phyloP scores from a whole-genome alignment of 2,888 invertebrate genomes.

The Lottia gigantea region DNA sequence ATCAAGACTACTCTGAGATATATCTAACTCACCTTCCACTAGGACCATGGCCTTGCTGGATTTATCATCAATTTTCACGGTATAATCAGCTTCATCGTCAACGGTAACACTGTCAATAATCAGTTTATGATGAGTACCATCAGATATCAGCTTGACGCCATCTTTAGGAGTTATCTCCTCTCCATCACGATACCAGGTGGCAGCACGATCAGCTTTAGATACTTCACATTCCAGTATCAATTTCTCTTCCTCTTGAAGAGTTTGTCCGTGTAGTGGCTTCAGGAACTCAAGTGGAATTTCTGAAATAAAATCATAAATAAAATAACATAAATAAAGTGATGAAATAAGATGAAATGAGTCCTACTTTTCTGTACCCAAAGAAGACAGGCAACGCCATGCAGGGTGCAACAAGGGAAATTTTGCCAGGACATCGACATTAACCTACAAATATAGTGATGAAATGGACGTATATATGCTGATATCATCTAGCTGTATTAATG shows the following conservation, averaged over 20 bases:
- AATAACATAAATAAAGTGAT: no score
- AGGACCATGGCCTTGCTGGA: slow-evolving; percentile 40
- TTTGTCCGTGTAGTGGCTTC: slow-evolving; percentile 39
- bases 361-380: no score
- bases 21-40: slow-evolving; percentile 40
- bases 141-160: slow-evolving; percentile 82
- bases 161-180: slow-evolving; percentile 87
- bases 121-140: slow-evolving; percentile 71
- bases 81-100: slow-evolving; percentile 57
- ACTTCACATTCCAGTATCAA: slow-evolving; percentile 90
- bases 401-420: no score
- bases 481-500: no score
- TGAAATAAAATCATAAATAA: slow-evolving; percentile 23
- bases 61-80: slow-evolving; percentile 45
- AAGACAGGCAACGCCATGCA: no score
- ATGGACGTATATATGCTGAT: no score
- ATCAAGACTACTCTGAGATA: not conserved
- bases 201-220: slow-evolving; percentile 93
- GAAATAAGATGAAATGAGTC: not conserved
- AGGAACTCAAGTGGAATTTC: slow-evolving; percentile 48
- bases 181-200: slow-evolving; percentile 84
- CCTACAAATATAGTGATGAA: no score
- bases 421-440: no score
- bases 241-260: slow-evolving; percentile 39
- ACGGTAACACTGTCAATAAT: slow-evolving; percentile 49